Evolutionary conservation across 2,888 invertebrate species (phyloP).

Genomic region (Heliconius hortense): DNA sequence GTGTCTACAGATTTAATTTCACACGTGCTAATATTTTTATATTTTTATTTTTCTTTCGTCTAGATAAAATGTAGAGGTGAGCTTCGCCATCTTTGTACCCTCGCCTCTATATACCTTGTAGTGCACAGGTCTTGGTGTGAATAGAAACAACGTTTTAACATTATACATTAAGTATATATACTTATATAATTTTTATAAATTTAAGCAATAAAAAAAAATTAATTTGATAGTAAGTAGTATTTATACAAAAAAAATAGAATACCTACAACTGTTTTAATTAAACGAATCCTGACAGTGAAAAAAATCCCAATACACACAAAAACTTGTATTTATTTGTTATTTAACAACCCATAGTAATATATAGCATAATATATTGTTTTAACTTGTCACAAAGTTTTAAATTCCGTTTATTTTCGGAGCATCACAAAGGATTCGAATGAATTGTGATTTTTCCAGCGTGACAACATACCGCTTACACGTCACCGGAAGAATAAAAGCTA

Average conservation of each 20-base stretch:
- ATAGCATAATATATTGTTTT: constrained; percentile 21
- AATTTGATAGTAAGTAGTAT: neutral
- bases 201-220: neutral
- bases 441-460: constrained; percentile 30
- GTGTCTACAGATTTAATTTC: neutral
- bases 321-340: constrained; percentile 14
- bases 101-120: too few relatives aligned
- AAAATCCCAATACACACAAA: neutral
- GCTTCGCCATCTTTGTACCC: neutral
- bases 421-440: constrained; percentile 31
- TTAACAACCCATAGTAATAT: constrained; percentile 12
- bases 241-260: neutral
- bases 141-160: neutral
- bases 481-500: constrained; percentile 22
- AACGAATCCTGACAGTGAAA: neutral
- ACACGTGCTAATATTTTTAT: neutral
- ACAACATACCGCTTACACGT: constrained; percentile 32
- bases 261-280: neutral
- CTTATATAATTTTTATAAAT: too few relatives aligned
- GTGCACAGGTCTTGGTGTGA: neutral
- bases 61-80: neutral
- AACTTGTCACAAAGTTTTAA: constrained; percentile 16
- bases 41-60: neutral
- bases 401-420: constrained; percentile 22
- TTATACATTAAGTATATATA: neutral